Evolutionary conservation across 1,140 invertebrate genomes (phyloP).

Genomic region (Bombus difficillimus): DNA sequence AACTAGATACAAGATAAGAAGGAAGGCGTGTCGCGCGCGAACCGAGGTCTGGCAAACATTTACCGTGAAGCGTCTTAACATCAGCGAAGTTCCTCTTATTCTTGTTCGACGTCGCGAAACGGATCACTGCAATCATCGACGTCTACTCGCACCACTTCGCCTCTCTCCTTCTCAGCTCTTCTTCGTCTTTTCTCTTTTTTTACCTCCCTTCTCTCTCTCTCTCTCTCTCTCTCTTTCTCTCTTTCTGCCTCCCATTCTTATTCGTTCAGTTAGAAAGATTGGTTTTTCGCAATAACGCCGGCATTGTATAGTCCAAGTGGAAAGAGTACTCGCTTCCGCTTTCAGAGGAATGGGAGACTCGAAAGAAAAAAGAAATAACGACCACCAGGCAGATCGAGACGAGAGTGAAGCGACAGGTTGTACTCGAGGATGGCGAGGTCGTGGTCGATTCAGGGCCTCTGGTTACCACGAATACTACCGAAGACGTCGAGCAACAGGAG

Average conservation of each 20-base stretch:
- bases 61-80: not conserved
- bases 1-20: constrained; percentile 36
- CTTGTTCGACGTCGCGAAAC: constrained; percentile 8
- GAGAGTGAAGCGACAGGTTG: constrained; percentile 92
- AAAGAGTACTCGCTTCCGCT: constrained; percentile 35
- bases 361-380: constrained; percentile 93
- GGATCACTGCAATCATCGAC: not conserved
- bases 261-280: constrained; percentile 42
- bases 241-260: not conserved
- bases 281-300: constrained; percentile 34
- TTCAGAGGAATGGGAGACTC: constrained; percentile 95
- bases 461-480: constrained; percentile 94
- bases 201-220: not conserved
- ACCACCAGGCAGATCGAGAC: constrained; percentile 95
- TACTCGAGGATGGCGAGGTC: constrained; percentile 94
- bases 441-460: constrained; percentile 94
- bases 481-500: constrained; percentile 94
- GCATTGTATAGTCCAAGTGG: not conserved
- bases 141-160: not conserved
- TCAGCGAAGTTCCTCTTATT: not conserved
- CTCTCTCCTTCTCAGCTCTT: no score
- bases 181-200: not conserved
- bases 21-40: constrained; percentile 24
- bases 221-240: not conserved
- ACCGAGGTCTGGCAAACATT: constrained; percentile 10